Percentiles rank a stretch among this genome's conserved stretches.
Evolutionary conservation across 2,888 invertebrate species (phyloP).

Genomic region (Limulus polyphemus): DNA sequence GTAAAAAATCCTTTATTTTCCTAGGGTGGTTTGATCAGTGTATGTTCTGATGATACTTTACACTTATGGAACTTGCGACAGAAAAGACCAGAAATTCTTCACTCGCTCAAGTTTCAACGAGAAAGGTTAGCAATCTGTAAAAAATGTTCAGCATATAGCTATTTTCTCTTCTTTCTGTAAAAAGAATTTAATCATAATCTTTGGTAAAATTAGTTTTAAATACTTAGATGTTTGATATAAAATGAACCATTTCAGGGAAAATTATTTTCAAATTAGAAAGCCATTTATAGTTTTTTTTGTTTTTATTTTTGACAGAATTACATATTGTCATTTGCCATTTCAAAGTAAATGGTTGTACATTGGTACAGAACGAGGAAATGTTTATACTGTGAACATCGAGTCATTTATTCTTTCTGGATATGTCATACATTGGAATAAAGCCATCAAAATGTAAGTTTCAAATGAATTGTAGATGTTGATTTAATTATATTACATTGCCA

Average conservation of each 20-base stretch:
- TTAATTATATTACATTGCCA: too few species aligned
- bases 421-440: constrained; percentile 99
- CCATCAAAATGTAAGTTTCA: constrained; percentile 85
- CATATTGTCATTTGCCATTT: constrained; percentile 84
- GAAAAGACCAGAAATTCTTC: constrained; percentile 83
- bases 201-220: too few species aligned
- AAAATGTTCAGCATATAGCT: too few species aligned
- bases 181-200: too few species aligned
- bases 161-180: too few species aligned
- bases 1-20: background rate
- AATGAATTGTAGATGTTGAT: too few species aligned
- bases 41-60: constrained; percentile 87
- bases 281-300: too few species aligned
- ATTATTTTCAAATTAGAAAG: too few species aligned
- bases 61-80: constrained; percentile 96
- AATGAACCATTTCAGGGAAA: too few species aligned
- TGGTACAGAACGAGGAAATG: constrained; percentile 95
- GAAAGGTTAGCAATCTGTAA: constrained; percentile 51
- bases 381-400: constrained; percentile 93
- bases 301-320: constrained; percentile 52
- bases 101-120: constrained; percentile 92
- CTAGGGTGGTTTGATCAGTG: constrained; percentile 78
- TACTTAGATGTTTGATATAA: too few species aligned
- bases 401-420: constrained; percentile 92
- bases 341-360: constrained; percentile 98